These are phyloP conservation scores for Poecilia latipinna DNA, from an alignment of 2,113 vertebrate genomes.

Conservation along the genomic window DNA sequence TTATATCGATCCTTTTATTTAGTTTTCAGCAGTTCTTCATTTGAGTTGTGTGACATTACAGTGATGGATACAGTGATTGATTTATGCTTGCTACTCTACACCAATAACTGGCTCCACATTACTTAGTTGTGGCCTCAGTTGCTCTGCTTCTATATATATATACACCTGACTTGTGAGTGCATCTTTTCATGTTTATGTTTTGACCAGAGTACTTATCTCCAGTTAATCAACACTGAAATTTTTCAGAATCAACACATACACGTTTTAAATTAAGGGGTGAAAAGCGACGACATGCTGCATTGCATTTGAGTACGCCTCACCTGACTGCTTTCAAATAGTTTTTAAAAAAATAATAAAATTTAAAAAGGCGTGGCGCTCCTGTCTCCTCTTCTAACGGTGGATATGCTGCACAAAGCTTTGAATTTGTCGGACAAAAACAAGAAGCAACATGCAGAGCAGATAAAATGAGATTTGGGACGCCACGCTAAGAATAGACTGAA, in stretches of 20 bases:
- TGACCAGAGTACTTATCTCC: neutral
- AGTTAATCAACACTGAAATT: neutral
- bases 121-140: slow-evolving; percentile 16
- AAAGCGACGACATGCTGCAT: neutral
- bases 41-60: slow-evolving; percentile 22
- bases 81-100: slow-evolving; percentile 21
- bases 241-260: neutral
- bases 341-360: neutral
- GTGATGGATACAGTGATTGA: slow-evolving; percentile 36
- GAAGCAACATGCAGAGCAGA: slow-evolving; percentile 8
- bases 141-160: neutral
- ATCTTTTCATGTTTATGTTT: neutral
- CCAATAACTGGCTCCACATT: slow-evolving; percentile 7
- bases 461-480: slow-evolving; percentile 12
- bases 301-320: neutral
- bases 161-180: neutral
- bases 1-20: slow-evolving; percentile 9
- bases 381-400: neutral
- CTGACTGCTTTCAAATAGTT: neutral
- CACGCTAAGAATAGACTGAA: slow-evolving; percentile 24
- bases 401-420: neutral
- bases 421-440: neutral
- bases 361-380: neutral
- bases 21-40: slow-evolving; percentile 9
- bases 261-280: neutral